Conservation (phyloP, 2,797 vertebrate species). For the Aphelocoma californica region DNA sequence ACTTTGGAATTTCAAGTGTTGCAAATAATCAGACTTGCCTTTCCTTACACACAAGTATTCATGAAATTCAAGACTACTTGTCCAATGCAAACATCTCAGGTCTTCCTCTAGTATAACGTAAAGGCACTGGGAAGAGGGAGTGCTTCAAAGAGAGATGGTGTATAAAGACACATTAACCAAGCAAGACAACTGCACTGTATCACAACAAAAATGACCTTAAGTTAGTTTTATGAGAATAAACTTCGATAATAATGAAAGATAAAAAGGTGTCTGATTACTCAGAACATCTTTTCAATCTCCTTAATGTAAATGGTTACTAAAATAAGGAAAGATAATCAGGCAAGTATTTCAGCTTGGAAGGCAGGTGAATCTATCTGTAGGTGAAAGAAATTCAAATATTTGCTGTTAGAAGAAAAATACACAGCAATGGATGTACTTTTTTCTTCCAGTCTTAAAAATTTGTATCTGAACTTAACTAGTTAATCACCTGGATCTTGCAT, state of each 20-base stretch:
- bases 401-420: neutral
- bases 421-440: neutral
- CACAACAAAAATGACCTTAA: neutral
- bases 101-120: constrained; percentile 1
- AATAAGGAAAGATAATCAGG: neutral
- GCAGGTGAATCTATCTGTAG: neutral
- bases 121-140: neutral
- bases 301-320: neutral
- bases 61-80: constrained; percentile 1
- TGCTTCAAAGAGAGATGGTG: neutral
- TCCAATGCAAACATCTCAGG: constrained; percentile 14
- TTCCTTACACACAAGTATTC: neutral
- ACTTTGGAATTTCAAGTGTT: constrained; percentile 2
- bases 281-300: neutral
- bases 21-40: neutral
- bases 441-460: neutral
- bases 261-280: neutral
- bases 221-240: constrained; percentile 17
- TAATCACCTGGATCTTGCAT: neutral
- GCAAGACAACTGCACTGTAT: neutral
- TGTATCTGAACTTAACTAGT: neutral
- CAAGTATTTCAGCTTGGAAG: neutral
- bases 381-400: neutral
- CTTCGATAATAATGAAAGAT: neutral
- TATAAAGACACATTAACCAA: neutral